phyloP scores from a whole-genome alignment of 2,888 invertebrate genomes.

The Pimpla rufipes region DNA sequence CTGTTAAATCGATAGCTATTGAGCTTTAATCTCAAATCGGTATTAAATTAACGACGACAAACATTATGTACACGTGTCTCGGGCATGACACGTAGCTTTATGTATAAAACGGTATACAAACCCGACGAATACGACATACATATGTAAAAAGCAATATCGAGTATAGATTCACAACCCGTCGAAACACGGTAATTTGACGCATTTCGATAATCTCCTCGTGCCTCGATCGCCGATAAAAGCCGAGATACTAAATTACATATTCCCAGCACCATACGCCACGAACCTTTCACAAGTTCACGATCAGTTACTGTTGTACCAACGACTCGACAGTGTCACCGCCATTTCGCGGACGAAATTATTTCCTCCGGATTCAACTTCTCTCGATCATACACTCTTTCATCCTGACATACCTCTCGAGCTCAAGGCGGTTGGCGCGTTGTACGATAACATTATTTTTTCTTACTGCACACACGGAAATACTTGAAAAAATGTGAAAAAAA shows the following conservation, averaged over 20 bases:
- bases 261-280: slow-evolving; percentile 39
- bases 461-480: neutral
- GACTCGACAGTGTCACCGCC: slow-evolving; percentile 2
- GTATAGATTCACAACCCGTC: slow-evolving; percentile 24
- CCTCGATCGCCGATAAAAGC: slow-evolving; percentile 29
- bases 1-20: slow-evolving; percentile 3
- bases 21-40: slow-evolving; percentile 56
- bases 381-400: neutral
- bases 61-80: slow-evolving; percentile 32
- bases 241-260: slow-evolving; percentile 39
- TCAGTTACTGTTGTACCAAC: slow-evolving; percentile 18
- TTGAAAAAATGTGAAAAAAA: neutral
- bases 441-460: neutral
- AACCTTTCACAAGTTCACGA: slow-evolving; percentile 28
- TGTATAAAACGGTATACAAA: slow-evolving; percentile 44
- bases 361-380: neutral
- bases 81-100: slow-evolving; percentile 19
- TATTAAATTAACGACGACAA: slow-evolving; percentile 56
- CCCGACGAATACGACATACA: slow-evolving; percentile 19
- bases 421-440: slow-evolving; percentile 6
- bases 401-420: neutral
- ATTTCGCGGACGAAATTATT: slow-evolving; percentile 3
- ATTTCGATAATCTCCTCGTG: slow-evolving; percentile 43
- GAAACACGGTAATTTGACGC: slow-evolving; percentile 56
- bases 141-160: slow-evolving; percentile 25